phyloP scores from a whole-genome alignment of 2,113 vertebrate species.

The Holacanthus passer region DNA sequence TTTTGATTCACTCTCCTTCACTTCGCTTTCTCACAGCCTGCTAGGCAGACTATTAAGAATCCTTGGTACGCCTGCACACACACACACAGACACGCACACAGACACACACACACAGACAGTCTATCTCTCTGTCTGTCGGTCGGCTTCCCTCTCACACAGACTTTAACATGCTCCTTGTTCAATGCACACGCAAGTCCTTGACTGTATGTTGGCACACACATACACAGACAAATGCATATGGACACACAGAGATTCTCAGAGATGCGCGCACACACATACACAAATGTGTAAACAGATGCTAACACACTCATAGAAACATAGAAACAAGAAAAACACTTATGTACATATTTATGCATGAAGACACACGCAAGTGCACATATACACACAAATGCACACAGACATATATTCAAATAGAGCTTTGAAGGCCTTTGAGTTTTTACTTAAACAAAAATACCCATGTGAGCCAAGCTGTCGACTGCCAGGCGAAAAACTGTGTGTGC shows the following conservation, averaged over 20 bases:
- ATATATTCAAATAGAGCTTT: slow-evolving; percentile 33
- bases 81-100: slow-evolving; percentile 47
- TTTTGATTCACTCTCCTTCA: slow-evolving; percentile 68
- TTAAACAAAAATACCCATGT: slow-evolving; percentile 63
- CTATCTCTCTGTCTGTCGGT: slow-evolving; percentile 38
- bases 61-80: slow-evolving; percentile 8
- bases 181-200: slow-evolving; percentile 38
- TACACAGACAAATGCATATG: not conserved
- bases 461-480: slow-evolving; percentile 59
- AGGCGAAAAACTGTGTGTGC: slow-evolving; percentile 25
- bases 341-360: slow-evolving; percentile 35
- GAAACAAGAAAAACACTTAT: slow-evolving; percentile 5
- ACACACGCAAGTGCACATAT: not conserved
- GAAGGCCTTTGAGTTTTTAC: slow-evolving; percentile 54
- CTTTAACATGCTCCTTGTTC: slow-evolving; percentile 55
- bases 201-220: slow-evolving; percentile 28
- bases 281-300: slow-evolving; percentile 15
- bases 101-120: slow-evolving; percentile 46
- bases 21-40: slow-evolving; percentile 55
- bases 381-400: not conserved
- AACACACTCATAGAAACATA: slow-evolving; percentile 24
- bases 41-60: slow-evolving; percentile 56
- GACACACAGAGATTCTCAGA: slow-evolving; percentile 10
- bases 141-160: slow-evolving; percentile 41
- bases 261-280: not conserved